Conservation (phyloP, 92 coral and sea anemone species). For the Paramuricea clavata region DNA sequence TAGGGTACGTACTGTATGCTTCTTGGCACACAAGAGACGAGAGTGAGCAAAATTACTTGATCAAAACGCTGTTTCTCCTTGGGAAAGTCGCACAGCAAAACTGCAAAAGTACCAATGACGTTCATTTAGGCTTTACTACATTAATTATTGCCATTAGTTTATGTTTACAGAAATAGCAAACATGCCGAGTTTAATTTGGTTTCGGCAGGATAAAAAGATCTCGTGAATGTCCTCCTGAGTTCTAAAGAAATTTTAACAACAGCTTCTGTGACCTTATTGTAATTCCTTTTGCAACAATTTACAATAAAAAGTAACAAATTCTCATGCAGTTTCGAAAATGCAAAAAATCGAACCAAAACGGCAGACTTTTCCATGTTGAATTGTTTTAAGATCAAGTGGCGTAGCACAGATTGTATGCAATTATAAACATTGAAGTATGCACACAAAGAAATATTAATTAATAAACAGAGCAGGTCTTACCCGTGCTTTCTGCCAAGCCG, state of each 20-base stretch:
- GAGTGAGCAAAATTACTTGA: no score
- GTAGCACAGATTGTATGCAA: slow-evolving; percentile 9
- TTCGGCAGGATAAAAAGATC: neutral
- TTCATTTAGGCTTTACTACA: neutral
- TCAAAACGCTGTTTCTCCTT: no score
- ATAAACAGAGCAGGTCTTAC: slow-evolving; percentile 21
- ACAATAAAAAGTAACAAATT: neutral
- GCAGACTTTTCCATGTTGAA: neutral
- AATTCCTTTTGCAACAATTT: no score
- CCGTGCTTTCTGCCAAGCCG: neutral
- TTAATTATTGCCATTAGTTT: neutral
- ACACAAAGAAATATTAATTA: slow-evolving; percentile 6
- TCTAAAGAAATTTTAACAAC: neutral
- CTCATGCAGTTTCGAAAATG: neutral
- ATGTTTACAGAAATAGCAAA: slow-evolving; percentile 2
- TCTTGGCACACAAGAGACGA: no score
- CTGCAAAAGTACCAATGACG: no score
- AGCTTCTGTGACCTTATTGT: no score
- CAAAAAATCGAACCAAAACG: neutral
- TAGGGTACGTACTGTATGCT: no score
- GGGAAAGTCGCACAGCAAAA: no score
- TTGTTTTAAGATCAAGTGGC: slow-evolving; percentile 21
- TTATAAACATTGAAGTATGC: slow-evolving; percentile 14
- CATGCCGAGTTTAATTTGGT: neutral
- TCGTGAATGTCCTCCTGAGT: neutral